Conservation (phyloP, 2,888 invertebrate species). For the Pantelozetes paolii region DNA sequence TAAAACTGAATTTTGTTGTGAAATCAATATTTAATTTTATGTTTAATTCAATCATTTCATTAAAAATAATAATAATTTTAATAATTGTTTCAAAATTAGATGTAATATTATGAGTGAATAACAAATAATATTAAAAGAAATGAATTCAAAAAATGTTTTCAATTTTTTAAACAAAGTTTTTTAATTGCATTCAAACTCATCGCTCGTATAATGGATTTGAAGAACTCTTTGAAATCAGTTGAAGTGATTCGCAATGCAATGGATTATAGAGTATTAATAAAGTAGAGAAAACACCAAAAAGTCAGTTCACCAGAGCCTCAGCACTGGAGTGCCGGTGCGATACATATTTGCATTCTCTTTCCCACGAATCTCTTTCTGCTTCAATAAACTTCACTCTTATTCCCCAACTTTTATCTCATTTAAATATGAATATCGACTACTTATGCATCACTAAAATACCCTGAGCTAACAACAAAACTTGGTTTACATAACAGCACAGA, state of each 20-base stretch:
- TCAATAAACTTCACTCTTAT: neutral
- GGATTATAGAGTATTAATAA: constrained; percentile 4
- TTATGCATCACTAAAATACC: neutral
- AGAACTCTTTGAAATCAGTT: too few relatives aligned
- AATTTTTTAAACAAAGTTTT: too few relatives aligned
- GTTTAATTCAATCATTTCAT: too few relatives aligned
- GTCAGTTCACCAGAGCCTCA: neutral
- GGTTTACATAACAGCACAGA: neutral
- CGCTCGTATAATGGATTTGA: neutral
- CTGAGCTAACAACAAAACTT: neutral
- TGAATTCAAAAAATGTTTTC: too few relatives aligned
- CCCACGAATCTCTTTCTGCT: neutral
- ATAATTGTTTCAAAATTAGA: too few relatives aligned
- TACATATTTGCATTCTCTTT: constrained; percentile 2
- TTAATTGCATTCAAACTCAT: too few relatives aligned
- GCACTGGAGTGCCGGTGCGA: too few relatives aligned
- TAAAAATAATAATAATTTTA: too few relatives aligned
- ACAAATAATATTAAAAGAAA: too few relatives aligned
- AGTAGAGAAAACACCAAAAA: neutral
- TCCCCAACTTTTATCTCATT: constrained; percentile 12
- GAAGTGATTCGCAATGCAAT: neutral
- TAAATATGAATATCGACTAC: constrained; percentile 18
- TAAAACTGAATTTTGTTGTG: too few relatives aligned
- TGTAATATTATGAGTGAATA: too few relatives aligned
- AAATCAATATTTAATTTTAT: too few relatives aligned